Percentiles rank a stretch among this genome's conserved stretches.
These are phyloP conservation scores for Orchesella flavescens DNA, from an alignment of 2,888 invertebrate genomes.

Conservation along the genomic window DNA sequence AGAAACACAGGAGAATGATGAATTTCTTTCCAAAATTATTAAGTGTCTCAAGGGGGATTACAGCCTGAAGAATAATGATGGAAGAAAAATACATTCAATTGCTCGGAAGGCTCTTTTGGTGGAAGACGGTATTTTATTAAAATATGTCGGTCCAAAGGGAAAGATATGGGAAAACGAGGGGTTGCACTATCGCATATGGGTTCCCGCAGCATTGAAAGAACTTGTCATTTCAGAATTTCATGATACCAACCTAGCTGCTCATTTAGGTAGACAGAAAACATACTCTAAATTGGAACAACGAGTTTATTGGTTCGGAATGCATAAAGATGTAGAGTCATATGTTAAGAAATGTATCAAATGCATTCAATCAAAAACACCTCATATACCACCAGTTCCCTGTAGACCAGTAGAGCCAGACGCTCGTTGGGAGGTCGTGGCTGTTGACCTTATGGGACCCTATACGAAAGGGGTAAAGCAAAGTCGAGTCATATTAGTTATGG, in stretches of 20 bases:
- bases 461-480: conserved; percentile 9
- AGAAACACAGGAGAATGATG: conserved; percentile 41
- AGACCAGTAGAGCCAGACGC: neutral
- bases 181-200: conserved; percentile 48
- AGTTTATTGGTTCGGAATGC: conserved; percentile 60
- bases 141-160: conserved; percentile 37
- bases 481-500: conserved; percentile 54
- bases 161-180: conserved; percentile 61
- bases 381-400: conserved; percentile 26
- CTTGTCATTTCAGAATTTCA: conserved; percentile 51
- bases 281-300: conserved; percentile 49
- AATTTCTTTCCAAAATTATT: conserved; percentile 28
- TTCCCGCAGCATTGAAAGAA: conserved; percentile 32
- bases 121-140: conserved; percentile 40
- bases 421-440: conserved; percentile 34
- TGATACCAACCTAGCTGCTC: conserved; percentile 32
- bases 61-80: conserved; percentile 12
- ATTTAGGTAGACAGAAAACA: conserved; percentile 64
- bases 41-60: conserved; percentile 30
- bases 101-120: conserved; percentile 17
- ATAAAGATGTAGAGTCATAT: conserved; percentile 42
- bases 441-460: conserved; percentile 66
- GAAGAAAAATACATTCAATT: neutral
- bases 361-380: conserved; percentile 33
- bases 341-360: conserved; percentile 58